Conservation (phyloP, 1,140 invertebrate genomes). For the Anastrepha ludens region DNA sequence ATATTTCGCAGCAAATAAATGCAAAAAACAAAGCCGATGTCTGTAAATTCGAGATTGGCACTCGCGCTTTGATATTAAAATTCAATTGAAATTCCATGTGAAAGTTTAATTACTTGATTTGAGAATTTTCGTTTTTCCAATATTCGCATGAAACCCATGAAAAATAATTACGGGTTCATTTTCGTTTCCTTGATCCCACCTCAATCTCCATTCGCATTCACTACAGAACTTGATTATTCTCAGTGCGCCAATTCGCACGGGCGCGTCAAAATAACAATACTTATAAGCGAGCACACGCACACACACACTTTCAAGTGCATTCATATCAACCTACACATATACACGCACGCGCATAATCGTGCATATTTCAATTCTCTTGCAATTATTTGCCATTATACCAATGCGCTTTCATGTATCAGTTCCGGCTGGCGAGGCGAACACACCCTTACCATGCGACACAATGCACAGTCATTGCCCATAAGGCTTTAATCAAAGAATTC, state of each 20-base stretch:
- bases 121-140: not conserved
- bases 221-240: not conserved
- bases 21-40: too few relatives aligned
- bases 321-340: not conserved
- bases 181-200: not conserved
- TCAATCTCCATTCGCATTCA: not conserved
- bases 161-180: constrained; percentile 29
- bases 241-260: not conserved
- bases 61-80: too few relatives aligned
- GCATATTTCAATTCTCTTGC: not conserved
- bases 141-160: not conserved
- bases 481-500: constrained; percentile 14
- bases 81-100: not conserved
- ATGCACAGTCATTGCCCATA: not conserved
- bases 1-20: too few relatives aligned
- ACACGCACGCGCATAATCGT: not conserved
- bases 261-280: constrained; percentile 1
- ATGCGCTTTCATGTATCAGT: constrained; percentile 16
- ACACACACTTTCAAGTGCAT: not conserved
- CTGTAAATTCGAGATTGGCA: too few relatives aligned
- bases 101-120: constrained; percentile 27
- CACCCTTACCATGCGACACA: constrained; percentile 39
- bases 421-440: constrained; percentile 1
- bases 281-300: not conserved
- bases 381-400: constrained; percentile 34